A percentile compares a stretch with the other conserved stretches of the same genome.
These are phyloP conservation scores for Nymphalis io DNA, from an alignment of 1,140 invertebrate species.

Conservation along the genomic window DNA sequence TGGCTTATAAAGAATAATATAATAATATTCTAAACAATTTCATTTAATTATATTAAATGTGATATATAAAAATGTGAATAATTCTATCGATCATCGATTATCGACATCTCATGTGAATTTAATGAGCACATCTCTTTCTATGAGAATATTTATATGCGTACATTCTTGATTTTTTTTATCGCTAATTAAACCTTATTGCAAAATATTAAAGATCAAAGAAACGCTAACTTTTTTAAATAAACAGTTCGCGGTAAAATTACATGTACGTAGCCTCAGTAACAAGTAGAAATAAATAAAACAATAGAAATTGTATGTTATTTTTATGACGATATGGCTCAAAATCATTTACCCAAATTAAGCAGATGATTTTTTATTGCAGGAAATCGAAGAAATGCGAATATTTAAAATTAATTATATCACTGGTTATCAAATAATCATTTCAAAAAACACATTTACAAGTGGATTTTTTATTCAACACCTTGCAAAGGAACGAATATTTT, in stretches of 20 bases:
- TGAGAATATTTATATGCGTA: not conserved
- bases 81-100: not conserved
- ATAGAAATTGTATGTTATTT: not conserved
- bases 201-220: not conserved
- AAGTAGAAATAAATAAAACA: not conserved
- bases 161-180: not conserved
- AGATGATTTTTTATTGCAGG: constrained; percentile 3
- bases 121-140: not conserved
- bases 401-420: constrained; percentile 5
- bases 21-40: not conserved
- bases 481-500: not conserved
- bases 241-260: not conserved
- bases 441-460: constrained; percentile 6
- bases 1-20: not conserved
- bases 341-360: not conserved
- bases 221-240: not conserved
- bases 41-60: too few relatives aligned
- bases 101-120: not conserved
- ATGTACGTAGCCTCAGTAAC: not conserved
- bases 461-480: not conserved
- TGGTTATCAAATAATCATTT: constrained; percentile 7
- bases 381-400: not conserved
- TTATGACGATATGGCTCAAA: not conserved
- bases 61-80: not conserved
- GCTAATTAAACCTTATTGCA: not conserved